phyloP scores from a whole-genome alignment of 1,140 invertebrate genomes.

The Glossosoma conforme region DNA sequence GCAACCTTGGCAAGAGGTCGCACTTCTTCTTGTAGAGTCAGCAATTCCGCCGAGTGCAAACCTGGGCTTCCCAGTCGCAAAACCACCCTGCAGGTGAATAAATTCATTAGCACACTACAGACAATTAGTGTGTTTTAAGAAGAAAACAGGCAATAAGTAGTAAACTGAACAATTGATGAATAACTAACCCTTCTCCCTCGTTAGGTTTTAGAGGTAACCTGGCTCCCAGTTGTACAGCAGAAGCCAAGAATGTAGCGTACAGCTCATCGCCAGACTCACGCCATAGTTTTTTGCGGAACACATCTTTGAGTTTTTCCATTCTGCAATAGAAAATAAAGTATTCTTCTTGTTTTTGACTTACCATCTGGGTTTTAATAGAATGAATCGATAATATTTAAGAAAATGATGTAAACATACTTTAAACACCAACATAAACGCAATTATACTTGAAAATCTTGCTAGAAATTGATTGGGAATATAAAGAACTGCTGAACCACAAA shows the following conservation, averaged over 20 bases:
- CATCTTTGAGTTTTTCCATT: conserved; percentile 66
- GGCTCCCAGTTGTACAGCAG: conserved; percentile 77
- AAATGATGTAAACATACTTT: too few relatives aligned
- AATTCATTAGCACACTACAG: too few relatives aligned
- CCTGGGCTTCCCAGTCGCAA: conserved; percentile 70
- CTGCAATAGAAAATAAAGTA: conserved; percentile 41
- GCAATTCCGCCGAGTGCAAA: conserved; percentile 68
- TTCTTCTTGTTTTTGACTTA: too few relatives aligned
- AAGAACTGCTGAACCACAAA: too few relatives aligned
- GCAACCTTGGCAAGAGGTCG: conserved; percentile 69
- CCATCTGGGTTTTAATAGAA: too few relatives aligned
- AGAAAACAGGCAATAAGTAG: too few relatives aligned
- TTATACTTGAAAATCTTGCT: too few relatives aligned
- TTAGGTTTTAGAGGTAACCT: conserved; percentile 72
- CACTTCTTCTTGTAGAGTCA: conserved; percentile 75
- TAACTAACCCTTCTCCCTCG: conserved; percentile 77
- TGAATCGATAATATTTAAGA: too few relatives aligned
- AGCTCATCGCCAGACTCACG: conserved; percentile 60
- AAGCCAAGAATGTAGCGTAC: conserved; percentile 77
- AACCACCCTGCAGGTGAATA: conserved; percentile 67
- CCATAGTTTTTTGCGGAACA: conserved; percentile 65
- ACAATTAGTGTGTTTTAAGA: too few relatives aligned
- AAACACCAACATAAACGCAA: too few relatives aligned
- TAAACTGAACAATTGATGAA: too few relatives aligned
- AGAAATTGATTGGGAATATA: too few relatives aligned